Conservation (phyloP, 2,113 vertebrate genomes). For the Crotalus viridis region DNA sequence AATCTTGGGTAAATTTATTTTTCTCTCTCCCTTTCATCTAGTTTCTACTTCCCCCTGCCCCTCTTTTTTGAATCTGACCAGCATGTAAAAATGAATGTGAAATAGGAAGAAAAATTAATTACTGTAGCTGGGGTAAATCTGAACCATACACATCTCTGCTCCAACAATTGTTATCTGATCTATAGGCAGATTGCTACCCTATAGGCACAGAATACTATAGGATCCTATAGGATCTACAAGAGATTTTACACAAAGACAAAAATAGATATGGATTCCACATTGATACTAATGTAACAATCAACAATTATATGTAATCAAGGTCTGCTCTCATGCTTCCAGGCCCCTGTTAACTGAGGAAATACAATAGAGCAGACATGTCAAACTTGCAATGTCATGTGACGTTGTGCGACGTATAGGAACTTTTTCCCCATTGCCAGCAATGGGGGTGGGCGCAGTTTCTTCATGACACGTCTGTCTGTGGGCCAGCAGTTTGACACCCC, state of each 20-base stretch:
- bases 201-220: not conserved
- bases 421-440: too few relatives aligned
- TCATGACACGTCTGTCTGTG: too few relatives aligned
- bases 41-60: too few relatives aligned
- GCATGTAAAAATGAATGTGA: not conserved
- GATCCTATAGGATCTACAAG: accelerated
- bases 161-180: not conserved
- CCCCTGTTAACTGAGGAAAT: not conserved
- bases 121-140: not conserved
- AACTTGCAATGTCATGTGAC: too few relatives aligned
- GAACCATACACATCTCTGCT: not conserved
- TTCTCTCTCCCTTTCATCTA: not conserved
- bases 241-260: accelerated
- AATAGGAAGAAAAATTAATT: not conserved
- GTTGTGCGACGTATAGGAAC: too few relatives aligned
- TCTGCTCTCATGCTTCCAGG: not conserved
- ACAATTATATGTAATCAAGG: not conserved
- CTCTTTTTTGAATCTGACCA: not conserved
- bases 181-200: not conserved
- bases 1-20: not conserved
- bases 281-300: not conserved
- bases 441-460: too few relatives aligned
- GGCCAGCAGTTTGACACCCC: too few relatives aligned
- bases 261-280: slow-evolving; percentile 3
- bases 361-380: too few relatives aligned